A percentile compares a stretch with the other conserved stretches of the same genome.
Conservation (phyloP, 2,113 vertebrate genomes). For the Jacana jacana region DNA sequence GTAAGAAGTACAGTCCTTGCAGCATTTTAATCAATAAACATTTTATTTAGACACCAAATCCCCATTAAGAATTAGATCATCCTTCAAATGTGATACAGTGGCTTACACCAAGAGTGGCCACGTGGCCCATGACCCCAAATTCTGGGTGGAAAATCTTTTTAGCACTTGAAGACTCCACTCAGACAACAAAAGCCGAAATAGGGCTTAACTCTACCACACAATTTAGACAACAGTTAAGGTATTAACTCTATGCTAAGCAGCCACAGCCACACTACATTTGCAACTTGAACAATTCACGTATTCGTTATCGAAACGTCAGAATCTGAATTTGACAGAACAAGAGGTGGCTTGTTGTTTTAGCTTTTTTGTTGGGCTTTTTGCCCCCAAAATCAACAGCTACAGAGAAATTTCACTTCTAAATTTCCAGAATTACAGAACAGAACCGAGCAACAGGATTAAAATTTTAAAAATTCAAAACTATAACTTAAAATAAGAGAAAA, state of each 20-base stretch:
- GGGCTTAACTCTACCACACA: neutral
- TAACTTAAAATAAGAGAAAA: neutral
- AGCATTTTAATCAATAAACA: neutral
- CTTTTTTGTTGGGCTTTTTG: neutral
- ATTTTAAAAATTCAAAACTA: neutral
- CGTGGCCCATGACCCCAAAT: neutral
- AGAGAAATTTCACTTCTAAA: neutral
- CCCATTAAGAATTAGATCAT: neutral
- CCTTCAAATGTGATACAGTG: neutral
- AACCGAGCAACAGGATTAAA: neutral
- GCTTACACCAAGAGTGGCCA: neutral
- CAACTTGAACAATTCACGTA: neutral
- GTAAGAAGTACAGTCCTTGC: neutral
- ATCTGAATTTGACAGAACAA: neutral
- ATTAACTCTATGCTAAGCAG: neutral
- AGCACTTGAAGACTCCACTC: neutral
- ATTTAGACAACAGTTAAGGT: neutral
- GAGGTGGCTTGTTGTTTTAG: neutral
- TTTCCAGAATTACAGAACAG: neutral
- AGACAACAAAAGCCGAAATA: neutral
- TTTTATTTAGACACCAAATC: neutral
- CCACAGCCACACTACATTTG: neutral
- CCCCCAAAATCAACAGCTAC: neutral
- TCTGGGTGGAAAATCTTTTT: neutral
- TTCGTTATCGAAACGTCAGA: neutral